A percentile compares a stretch with the other conserved stretches of the same genome.
phyloP scores from a whole-genome alignment of 2,888 invertebrate species.

The Catocala sponsa region DNA sequence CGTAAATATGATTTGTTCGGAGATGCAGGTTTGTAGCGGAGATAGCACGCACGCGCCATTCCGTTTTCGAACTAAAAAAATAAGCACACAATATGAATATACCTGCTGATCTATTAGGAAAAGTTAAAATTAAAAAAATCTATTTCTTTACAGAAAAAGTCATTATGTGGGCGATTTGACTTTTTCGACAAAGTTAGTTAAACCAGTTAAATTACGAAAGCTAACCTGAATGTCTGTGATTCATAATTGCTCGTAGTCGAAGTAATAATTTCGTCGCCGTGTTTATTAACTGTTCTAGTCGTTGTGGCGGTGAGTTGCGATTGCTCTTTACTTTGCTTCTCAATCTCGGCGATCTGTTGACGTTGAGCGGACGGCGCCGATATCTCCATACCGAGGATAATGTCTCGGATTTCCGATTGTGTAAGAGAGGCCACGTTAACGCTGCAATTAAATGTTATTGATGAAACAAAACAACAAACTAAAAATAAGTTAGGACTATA shows the following conservation, averaged over 20 bases:
- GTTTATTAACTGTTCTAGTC: slow-evolving; percentile 99
- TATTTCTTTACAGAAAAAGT: too few species aligned
- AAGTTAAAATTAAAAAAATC: too few species aligned
- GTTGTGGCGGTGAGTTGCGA: slow-evolving; percentile 99
- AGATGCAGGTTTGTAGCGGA: slow-evolving; percentile 99
- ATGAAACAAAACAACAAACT: too few species aligned
- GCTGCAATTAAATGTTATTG: slow-evolving; percentile 68
- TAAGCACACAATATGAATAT: too few species aligned
- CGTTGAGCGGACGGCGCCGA: slow-evolving; percentile 99
- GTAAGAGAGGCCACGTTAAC: slow-evolving; percentile 99
- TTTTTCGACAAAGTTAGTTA: too few species aligned
- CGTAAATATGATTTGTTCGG: slow-evolving; percentile 99
- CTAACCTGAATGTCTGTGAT: slow-evolving; percentile 95
- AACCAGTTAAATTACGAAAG: too few species aligned
- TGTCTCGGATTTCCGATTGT: slow-evolving; percentile 99
- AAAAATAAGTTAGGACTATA: too few species aligned
- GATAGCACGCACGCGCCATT: slow-evolving; percentile 99
- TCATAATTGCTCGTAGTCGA: slow-evolving; percentile 99
- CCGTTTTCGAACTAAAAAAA: slow-evolving; percentile 95
- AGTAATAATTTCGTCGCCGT: slow-evolving; percentile 99
- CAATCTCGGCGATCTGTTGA: slow-evolving; percentile 99
- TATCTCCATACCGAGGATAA: slow-evolving; percentile 99
- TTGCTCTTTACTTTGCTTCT: slow-evolving; percentile 99
- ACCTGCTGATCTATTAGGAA: too few species aligned
- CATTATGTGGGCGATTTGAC: too few species aligned